Base-by-base conservation (phyloP, 35 echinoderm and acorn worm species). In the Ophiothrix spiculata region DNA sequence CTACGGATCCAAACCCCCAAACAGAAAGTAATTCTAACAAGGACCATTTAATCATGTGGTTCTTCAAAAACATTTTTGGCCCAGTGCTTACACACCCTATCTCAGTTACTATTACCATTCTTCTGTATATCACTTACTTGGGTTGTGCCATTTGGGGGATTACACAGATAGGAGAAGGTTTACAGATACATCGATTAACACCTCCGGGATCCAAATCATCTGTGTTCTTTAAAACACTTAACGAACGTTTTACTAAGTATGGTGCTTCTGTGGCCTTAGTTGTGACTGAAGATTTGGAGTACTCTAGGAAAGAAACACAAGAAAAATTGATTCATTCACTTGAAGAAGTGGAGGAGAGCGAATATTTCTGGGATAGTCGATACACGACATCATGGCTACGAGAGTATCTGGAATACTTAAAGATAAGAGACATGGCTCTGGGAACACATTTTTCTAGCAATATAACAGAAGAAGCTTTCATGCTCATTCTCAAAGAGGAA, bases 21-120 rank as follows among this genome's bases (percentile, higher is more conserved):
- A 36, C 79, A 34, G 19, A 34, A 37, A 41, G 11, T 38, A 46
- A 37, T 4, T 0, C 79, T 3, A 33, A 73, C 39, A 32, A n/a
- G 0, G 39, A 86, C 11, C 81, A 84, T 64, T 69, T 73, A 15
- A 14, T 91, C 29, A 82, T 87, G 80, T 38, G 40, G 23, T 90
- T 94, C 39, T 94, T 94, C 37, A 39, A 77, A 38, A 38, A 87
- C 0, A 87, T 83, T 73, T 94, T 83, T 56, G 92, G 88, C 25
- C 92, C 92, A 0, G 86, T 90, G 12, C 56, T 89, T 28, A 86
- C 77, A 16, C 49, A 87, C 40, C 25, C n/a, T 36, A 40, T 56
- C 32, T 28, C 82, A 35, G 69, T 39, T 35, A 21, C 56, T 25
- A 36, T 78, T 19, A 87, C 76, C 15, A 11, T 90, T 10, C 3